Evolutionary conservation across 2,888 invertebrate genomes (phyloP), one percentile per base, ranked within the genome.

Genomic region (Branchipolynoe longqiensis): DNA sequence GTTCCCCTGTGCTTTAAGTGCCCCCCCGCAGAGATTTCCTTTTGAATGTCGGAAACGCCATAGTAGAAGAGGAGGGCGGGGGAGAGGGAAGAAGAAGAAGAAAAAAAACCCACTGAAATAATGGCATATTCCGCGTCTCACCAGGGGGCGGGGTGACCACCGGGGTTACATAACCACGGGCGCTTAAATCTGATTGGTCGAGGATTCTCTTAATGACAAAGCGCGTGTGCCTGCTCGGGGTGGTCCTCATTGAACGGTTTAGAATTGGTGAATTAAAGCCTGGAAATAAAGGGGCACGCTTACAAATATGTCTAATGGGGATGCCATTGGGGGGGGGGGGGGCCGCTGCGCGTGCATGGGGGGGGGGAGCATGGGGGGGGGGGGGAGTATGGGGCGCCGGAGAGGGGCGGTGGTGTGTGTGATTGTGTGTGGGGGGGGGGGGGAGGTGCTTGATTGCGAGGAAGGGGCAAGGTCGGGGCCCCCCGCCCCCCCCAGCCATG

Each of bases 161-260:
- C 18, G 31, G 62, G 62, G 31, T 62, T 62, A 62, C 31, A 31
- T 31, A 62, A 62, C 62, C 62, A 28, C 62, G 25, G 62, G 62
- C 25, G 62, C 12, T 62, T 62, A 31, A 18, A 62, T 4, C 31
- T 62, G 62, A 62, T 62, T 62, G 62, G 62, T 28, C 28, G 31
- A 62, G 31, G 31, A 28, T n/a, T n/a, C n/a, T n/a, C 62, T 18
- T 28, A 31, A 18, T 31, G 28, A 62, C 62, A 62, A 62, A 56
- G 25, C n/a, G 62, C 62, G 18, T 31, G 3, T 31, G 3, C 62
- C 4, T 14, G 14, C 28, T n/a, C 31, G 14, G 18, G 62, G 62
- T 62, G 62, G 62, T 62, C 62, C 62, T 62, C 31, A 62, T n/a
- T n/a, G n/a, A n/a, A n/a, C n/a, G n/a, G n/a, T n/a, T n/a, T n/a